phyloP scores from a whole-genome alignment of 35 echinoderm and acorn worm species.

The Hemicentrotus pulcherrimus region DNA sequence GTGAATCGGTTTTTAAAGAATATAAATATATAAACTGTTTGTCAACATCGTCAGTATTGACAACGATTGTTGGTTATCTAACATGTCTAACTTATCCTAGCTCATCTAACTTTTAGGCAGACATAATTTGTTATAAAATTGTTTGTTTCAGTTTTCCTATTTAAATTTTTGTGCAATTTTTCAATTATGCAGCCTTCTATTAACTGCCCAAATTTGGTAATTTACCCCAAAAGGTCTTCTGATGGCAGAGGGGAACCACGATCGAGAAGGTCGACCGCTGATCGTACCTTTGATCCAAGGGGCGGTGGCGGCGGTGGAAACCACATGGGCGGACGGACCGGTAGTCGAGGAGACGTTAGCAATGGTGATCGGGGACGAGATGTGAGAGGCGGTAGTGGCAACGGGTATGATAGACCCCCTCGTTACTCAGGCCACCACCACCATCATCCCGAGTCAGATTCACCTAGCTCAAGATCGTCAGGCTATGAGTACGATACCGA shows the following conservation, averaged over 20 bases:
- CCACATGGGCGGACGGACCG: constrained; percentile 18
- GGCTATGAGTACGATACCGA: constrained; percentile 72
- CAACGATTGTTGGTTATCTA: no score
- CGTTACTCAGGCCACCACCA: constrained; percentile 11
- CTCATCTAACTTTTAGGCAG: no score
- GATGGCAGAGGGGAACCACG: constrained; percentile 15
- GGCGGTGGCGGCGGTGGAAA: background rate
- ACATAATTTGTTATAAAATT: no score
- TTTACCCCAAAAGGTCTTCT: background rate
- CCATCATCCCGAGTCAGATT: constrained; percentile 55
- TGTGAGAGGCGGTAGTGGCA: background rate
- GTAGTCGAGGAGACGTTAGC: background rate
- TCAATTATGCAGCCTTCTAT: no score
- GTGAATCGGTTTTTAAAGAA: no score
- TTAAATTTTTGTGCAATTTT: no score
- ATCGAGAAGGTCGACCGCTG: background rate
- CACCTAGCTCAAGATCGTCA: constrained; percentile 64
- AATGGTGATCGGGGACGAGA: constrained; percentile 52
- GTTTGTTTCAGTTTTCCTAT: no score
- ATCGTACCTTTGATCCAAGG: background rate
- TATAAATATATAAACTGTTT: no score
- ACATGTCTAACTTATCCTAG: no score
- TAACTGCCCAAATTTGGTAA: background rate
- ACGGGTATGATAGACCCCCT: background rate
- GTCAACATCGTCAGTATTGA: no score